Conservation (phyloP, 2,113 vertebrate genomes). For the Cathartes aura region DNA sequence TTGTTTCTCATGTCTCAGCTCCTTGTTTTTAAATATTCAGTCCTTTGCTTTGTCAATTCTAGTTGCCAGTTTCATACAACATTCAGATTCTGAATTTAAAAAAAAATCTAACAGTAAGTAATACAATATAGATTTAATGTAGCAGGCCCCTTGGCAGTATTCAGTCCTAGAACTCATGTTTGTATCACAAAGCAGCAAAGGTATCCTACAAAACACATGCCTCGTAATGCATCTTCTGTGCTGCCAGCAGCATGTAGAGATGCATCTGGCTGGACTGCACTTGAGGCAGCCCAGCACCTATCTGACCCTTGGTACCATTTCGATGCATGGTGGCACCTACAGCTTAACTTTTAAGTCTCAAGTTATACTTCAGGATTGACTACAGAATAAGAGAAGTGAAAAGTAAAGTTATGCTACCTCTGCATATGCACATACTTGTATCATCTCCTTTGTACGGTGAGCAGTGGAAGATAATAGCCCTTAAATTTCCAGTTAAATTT, state of each 20-base stretch:
- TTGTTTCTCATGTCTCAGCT: not conserved
- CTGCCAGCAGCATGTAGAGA: not conserved
- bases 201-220: not conserved
- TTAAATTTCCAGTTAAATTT: not conserved
- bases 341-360: not conserved
- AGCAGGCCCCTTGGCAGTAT: not conserved
- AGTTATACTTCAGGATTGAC: not conserved
- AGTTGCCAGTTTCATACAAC: not conserved
- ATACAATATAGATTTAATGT: not conserved
- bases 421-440: not conserved
- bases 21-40: not conserved
- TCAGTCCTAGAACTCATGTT: not conserved
- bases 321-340: not conserved
- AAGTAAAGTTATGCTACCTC: not conserved
- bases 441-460: not conserved
- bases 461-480: not conserved
- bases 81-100: not conserved
- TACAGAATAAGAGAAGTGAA: not conserved
- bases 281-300: not conserved
- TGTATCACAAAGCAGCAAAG: not conserved
- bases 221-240: fast-evolving
- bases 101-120: not conserved
- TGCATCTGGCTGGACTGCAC: not conserved
- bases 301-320: not conserved
- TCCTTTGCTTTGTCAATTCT: not conserved